These are phyloP conservation scores for Phaenicophaeus curvirostris DNA, from an alignment of 2,797 vertebrate species.

Conservation along the genomic window DNA sequence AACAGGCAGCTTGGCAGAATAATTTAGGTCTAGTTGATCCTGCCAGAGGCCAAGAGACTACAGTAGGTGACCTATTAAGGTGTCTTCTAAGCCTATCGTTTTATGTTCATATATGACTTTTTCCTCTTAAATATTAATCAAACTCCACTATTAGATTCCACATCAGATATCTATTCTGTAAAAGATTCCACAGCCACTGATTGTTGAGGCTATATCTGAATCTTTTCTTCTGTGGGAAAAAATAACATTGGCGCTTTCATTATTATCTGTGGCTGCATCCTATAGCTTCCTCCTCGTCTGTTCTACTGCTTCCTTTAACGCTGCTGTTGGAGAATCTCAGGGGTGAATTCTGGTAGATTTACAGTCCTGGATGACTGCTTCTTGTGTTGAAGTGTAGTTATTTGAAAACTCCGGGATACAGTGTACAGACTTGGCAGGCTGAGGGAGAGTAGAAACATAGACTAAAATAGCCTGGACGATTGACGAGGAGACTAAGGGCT, in stretches of 20 bases:
- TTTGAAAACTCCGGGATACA: conserved; percentile 9
- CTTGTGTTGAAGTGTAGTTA: not conserved
- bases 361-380: not conserved
- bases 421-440: not conserved
- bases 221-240: not conserved
- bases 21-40: not conserved
- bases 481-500: not conserved
- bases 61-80: conserved; percentile 30
- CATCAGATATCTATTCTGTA: not conserved
- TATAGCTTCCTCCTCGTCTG: not conserved
- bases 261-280: not conserved
- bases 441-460: not conserved
- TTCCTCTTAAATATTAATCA: not conserved
- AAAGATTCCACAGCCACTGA: not conserved
- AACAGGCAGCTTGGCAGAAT: conserved; percentile 10
- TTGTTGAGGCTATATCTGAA: not conserved
- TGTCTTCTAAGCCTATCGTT: not conserved
- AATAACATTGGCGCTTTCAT: not conserved
- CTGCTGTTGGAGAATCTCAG: not conserved
- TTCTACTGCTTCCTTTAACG: not conserved
- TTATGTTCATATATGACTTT: not conserved
- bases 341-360: not conserved
- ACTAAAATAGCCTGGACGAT: conserved; percentile 25
- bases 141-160: not conserved
- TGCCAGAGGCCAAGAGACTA: conserved; percentile 43